Evolutionary conservation across 2,797 vertebrate genomes (phyloP).

Genomic region (Poeciliopsis infans): DNA sequence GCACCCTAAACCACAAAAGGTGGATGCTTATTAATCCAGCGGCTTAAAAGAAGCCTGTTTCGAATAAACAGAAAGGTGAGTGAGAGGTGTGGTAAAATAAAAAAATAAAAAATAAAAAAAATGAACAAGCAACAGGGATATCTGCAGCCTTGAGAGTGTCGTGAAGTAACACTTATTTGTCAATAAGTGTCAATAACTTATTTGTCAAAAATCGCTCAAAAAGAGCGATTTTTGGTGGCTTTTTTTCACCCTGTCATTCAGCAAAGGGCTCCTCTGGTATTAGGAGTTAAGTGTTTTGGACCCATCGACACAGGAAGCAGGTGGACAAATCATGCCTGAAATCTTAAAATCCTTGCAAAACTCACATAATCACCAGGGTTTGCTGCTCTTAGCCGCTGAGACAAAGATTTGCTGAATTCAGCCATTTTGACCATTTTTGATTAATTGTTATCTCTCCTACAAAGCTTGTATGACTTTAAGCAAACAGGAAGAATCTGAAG

Average conservation of each 20-base stretch:
- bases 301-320: not conserved
- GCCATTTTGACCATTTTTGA: not conserved
- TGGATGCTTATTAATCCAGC: not conserved
- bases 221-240: not conserved
- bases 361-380: not conserved
- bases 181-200: no score
- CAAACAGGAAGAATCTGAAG: not conserved
- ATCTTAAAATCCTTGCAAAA: not conserved
- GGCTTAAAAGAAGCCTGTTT: not conserved
- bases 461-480: not conserved
- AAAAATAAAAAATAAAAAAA: not conserved
- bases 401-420: not conserved
- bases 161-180: not conserved
- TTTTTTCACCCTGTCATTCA: not conserved
- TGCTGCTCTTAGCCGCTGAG: not conserved
- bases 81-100: not conserved
- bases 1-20: not conserved
- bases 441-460: not conserved
- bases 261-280: not conserved
- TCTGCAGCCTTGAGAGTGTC: not conserved
- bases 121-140: not conserved
- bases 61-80: not conserved
- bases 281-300: not conserved
- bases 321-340: not conserved
- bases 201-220: no score